Conservation (phyloP, 1,140 invertebrate species). For the Bombyx mori region ASM3026992v2 NC_085121.1:3099501-3100000, state of each 20-base stretch:
- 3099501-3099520: constrained; percentile 75
- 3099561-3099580: constrained; percentile 62
- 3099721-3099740: constrained; percentile 37
- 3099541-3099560: constrained; percentile 79
- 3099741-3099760: constrained; percentile 58
- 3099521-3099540: constrained; percentile 79
- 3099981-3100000: constrained; percentile 70
- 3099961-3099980: constrained; percentile 52
- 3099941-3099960: constrained; percentile 58
- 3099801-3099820: constrained; percentile 67
- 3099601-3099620: constrained; percentile 50
- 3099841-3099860: constrained; percentile 47
- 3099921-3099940: constrained; percentile 67
- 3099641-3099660: constrained; percentile 33
- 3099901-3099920: constrained; percentile 58
- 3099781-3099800: constrained; percentile 50
- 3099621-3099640: constrained; percentile 35
- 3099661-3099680: constrained; percentile 50
- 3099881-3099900: constrained; percentile 61
- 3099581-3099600: constrained; percentile 44
- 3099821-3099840: constrained; percentile 68
- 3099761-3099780: constrained; percentile 37
- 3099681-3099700: constrained; percentile 60
- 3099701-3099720: constrained; percentile 41
- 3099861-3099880: constrained; percentile 59